A percentile compares a stretch with the other conserved stretches of the same genome.
phyloP scores from a whole-genome alignment of 2,888 invertebrate species.

The Stramonita haemastoma region DNA sequence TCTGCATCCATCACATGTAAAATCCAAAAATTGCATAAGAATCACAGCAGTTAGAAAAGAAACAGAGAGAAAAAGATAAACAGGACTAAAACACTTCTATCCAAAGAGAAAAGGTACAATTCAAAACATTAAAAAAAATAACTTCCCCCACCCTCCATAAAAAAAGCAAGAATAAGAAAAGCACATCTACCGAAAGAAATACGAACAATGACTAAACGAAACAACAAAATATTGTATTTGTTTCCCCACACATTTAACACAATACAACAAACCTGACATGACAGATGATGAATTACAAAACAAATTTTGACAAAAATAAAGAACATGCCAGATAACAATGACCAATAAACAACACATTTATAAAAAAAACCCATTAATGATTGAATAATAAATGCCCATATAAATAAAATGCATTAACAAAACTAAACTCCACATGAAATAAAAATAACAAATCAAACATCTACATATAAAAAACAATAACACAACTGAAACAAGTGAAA shows the following conservation, averaged over 20 bases:
- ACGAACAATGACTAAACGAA: neutral
- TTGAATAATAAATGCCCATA: too few relatives aligned
- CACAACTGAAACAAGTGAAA: neutral
- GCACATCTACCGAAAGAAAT: neutral
- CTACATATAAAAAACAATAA: neutral
- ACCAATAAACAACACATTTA: conserved; percentile 7
- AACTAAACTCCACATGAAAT: neutral
- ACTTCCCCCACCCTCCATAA: neutral
- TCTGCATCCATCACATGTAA: conserved; percentile 30
- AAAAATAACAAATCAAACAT: too few relatives aligned
- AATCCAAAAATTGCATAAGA: neutral
- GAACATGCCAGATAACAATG: too few relatives aligned
- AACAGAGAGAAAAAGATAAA: neutral
- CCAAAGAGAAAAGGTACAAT: too few relatives aligned
- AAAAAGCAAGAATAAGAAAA: neutral
- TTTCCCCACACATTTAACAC: neutral
- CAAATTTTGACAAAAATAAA: too few relatives aligned
- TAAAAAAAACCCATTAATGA: neutral
- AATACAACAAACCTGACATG: neutral
- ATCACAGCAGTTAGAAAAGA: neutral
- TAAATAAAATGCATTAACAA: neutral
- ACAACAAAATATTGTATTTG: neutral
- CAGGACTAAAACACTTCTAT: neutral
- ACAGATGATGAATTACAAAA: neutral
- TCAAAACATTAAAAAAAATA: too few relatives aligned